Evolutionary conservation across 2,888 invertebrate species (phyloP).

Genomic region (Callyntrura guangdongensis): DNA sequence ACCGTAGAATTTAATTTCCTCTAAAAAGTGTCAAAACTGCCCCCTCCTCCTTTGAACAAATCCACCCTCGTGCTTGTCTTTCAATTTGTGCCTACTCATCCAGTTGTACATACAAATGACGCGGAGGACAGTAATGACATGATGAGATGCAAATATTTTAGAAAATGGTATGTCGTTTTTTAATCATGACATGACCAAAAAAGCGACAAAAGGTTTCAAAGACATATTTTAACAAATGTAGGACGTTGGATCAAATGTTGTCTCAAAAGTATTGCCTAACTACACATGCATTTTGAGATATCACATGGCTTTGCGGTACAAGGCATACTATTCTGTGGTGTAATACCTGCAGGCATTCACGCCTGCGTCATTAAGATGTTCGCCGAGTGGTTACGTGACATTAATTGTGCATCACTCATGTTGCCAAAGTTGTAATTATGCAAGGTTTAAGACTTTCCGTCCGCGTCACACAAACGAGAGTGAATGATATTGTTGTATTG

Average conservation of each 20-base stretch:
- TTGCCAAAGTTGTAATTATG: slow-evolving; percentile 34
- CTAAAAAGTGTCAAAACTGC: too few species aligned
- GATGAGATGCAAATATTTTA: slow-evolving; percentile 2
- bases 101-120: not conserved
- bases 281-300: not conserved
- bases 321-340: not conserved
- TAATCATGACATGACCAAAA: slow-evolving; percentile 1
- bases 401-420: slow-evolving; percentile 46
- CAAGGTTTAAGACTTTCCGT: not conserved
- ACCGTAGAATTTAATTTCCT: too few species aligned
- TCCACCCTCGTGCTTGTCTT: too few species aligned
- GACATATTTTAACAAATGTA: slow-evolving; percentile 11
- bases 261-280: not conserved
- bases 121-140: not conserved
- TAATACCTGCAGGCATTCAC: not conserved
- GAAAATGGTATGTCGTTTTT: not conserved
- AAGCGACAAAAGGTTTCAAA: slow-evolving; percentile 17
- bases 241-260: too few species aligned
- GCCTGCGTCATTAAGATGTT: slow-evolving; percentile 61
- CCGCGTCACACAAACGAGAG: not conserved
- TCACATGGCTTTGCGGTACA: not conserved
- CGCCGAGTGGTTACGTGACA: slow-evolving; percentile 59
- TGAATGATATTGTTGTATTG: not conserved
- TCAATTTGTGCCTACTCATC: too few species aligned
- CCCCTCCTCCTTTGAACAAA: too few species aligned